These are phyloP conservation scores for Tetragonula clypearis DNA, from an alignment of 1,140 invertebrate genomes.

Conservation along the genomic window DNA sequence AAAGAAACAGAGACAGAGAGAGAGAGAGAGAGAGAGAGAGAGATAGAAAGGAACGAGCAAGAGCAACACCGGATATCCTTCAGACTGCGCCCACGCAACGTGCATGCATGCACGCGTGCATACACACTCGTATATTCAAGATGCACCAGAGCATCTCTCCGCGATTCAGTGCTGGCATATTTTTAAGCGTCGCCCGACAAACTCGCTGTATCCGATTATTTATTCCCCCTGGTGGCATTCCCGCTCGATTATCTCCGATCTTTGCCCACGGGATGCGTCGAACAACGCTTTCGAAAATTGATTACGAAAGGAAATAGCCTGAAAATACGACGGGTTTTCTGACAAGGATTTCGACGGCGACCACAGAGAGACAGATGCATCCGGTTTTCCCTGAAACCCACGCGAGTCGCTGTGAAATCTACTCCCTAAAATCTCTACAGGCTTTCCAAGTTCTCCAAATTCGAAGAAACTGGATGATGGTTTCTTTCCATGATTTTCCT, in stretches of 20 bases:
- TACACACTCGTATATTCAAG: slow-evolving; percentile 30
- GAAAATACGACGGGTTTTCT: background rate
- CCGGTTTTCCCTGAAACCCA: slow-evolving; percentile 23
- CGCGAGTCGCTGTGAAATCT: too few relatives aligned
- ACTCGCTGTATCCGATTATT: slow-evolving; percentile 12
- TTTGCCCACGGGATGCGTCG: slow-evolving; percentile 4
- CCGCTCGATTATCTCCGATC: slow-evolving; percentile 22
- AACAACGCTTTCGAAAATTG: slow-evolving; percentile 18
- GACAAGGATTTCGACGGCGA: background rate
- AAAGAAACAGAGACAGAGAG: background rate
- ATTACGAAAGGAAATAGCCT: slow-evolving; percentile 23
- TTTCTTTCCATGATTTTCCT: background rate
- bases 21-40: slow-evolving; percentile 17
- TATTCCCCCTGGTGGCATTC: slow-evolving; percentile 17
- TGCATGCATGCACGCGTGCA: slow-evolving; percentile 50
- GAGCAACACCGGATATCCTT: slow-evolving; percentile 79
- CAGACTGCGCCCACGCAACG: slow-evolving; percentile 72
- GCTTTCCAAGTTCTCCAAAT: background rate
- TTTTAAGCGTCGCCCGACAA: slow-evolving; percentile 19
- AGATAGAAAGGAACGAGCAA: slow-evolving; percentile 47
- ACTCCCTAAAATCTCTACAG: background rate
- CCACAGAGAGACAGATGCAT: slow-evolving; percentile 8
- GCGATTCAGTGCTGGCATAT: slow-evolving; percentile 36
- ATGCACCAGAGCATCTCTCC: slow-evolving; percentile 26
- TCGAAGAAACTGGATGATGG: background rate